Conservation (phyloP, 2,797 vertebrate species). For the Sandelia bainsii region DNA sequence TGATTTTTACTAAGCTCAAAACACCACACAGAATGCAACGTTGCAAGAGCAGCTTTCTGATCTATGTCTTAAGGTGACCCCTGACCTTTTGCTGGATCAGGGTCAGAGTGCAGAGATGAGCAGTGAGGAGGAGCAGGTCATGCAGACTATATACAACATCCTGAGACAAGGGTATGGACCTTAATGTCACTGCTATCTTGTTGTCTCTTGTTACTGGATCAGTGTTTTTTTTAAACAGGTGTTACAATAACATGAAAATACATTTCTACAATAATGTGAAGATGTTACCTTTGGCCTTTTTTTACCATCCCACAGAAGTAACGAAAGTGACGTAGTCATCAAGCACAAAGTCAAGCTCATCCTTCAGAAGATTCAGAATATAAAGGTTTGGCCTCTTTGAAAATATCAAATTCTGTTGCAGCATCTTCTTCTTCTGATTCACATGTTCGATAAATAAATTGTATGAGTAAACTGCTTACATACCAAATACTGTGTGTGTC, state of each 20-base stretch:
- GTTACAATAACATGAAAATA: background rate
- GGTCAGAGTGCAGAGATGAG: constrained; percentile 85
- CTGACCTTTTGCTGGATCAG: constrained; percentile 95
- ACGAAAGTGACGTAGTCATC: constrained; percentile 85
- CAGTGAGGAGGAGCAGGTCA: constrained; percentile 85
- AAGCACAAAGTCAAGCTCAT: constrained; percentile 87
- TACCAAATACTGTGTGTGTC: background rate
- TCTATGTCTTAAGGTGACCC: constrained; percentile 90
- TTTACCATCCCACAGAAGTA: constrained; percentile 78
- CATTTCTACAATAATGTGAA: background rate
- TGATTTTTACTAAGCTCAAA: constrained; percentile 18
- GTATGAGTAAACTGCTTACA: background rate
- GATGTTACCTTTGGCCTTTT: background rate
- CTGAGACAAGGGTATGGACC: constrained; percentile 90
- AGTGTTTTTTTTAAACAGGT: background rate
- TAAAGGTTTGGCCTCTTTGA: constrained; percentile 82
- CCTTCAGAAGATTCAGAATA: constrained; percentile 87
- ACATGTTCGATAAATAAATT: background rate
- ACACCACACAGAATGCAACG: constrained; percentile 41
- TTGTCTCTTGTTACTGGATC: background rate
- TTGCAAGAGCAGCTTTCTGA: constrained; percentile 75
- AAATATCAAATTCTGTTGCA: background rate
- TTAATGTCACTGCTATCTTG: background rate
- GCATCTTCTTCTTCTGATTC: background rate
- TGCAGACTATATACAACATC: constrained; percentile 88